Evolutionary conservation across 2,888 invertebrate species (phyloP).

Genomic region (Caprella mutica): DNA sequence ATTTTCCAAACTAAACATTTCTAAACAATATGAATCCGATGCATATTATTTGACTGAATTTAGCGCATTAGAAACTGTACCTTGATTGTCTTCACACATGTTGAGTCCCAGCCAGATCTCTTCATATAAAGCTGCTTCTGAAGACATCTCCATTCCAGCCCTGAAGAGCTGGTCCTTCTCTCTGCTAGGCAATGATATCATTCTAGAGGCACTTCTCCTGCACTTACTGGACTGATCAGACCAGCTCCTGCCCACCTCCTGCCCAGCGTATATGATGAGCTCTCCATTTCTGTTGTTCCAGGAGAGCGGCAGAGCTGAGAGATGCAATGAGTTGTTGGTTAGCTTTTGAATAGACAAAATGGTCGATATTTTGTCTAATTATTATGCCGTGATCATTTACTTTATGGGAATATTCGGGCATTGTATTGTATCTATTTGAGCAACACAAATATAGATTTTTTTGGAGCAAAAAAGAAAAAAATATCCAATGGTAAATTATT

Average conservation of each 20-base stretch:
- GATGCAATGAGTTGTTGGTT: background rate
- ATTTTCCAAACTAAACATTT: too few relatives aligned
- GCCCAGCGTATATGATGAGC: conserved; percentile 11
- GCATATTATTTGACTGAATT: too few relatives aligned
- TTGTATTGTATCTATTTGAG: too few relatives aligned
- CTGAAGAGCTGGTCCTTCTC: conserved; percentile 13
- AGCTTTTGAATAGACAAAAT: too few relatives aligned
- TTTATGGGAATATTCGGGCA: too few relatives aligned
- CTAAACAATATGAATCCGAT: too few relatives aligned
- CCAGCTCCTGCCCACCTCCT: conserved; percentile 15
- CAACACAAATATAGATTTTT: too few relatives aligned
- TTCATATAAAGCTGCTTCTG: background rate
- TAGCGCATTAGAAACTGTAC: too few relatives aligned
- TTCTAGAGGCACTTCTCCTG: conserved; percentile 11
- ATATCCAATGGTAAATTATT: too few relatives aligned
- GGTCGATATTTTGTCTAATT: too few relatives aligned
- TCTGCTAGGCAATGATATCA: conserved; percentile 16
- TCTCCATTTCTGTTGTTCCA: background rate
- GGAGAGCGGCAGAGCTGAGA: conserved; percentile 19
- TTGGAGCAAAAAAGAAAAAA: too few relatives aligned
- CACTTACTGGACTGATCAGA: conserved; percentile 17
- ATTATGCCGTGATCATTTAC: too few relatives aligned
- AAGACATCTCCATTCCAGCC: background rate
- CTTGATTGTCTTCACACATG: conserved; percentile 18
- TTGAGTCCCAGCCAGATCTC: conserved; percentile 23